phyloP scores from a whole-genome alignment of 2,797 vertebrate genomes.

The Rhinella marina region DNA sequence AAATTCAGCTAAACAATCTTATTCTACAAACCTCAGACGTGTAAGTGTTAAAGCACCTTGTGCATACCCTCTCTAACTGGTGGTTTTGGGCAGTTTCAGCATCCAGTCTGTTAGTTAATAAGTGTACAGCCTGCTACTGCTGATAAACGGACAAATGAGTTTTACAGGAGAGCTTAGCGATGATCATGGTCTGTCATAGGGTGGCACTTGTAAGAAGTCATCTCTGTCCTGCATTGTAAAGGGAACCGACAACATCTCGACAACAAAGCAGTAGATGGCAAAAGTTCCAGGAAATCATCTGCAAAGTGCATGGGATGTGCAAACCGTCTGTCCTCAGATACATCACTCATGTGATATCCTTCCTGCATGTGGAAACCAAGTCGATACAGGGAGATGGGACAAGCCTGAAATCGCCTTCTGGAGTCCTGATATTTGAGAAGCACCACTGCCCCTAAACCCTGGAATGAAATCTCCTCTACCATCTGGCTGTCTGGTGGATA shows the following conservation, averaged over 20 bases:
- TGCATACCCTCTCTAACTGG: background rate
- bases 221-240: too few species aligned
- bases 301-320: background rate
- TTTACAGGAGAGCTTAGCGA: background rate
- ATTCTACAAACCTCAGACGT: background rate
- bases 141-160: background rate
- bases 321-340: background rate
- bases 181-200: background rate
- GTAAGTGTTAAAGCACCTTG: background rate
- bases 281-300: background rate
- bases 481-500: background rate
- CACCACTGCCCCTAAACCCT: background rate
- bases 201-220: background rate
- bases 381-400: background rate
- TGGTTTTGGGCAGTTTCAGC: background rate
- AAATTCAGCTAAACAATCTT: background rate
- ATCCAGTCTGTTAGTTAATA: background rate
- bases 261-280: background rate
- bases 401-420: background rate
- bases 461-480: background rate
- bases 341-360: too few species aligned
- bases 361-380: background rate
- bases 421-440: background rate
- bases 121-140: background rate
- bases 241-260: background rate